These are phyloP conservation scores for Dufourea novaeangliae DNA, from an alignment of 1,140 invertebrate genomes.

Conservation along the genomic window DNA sequence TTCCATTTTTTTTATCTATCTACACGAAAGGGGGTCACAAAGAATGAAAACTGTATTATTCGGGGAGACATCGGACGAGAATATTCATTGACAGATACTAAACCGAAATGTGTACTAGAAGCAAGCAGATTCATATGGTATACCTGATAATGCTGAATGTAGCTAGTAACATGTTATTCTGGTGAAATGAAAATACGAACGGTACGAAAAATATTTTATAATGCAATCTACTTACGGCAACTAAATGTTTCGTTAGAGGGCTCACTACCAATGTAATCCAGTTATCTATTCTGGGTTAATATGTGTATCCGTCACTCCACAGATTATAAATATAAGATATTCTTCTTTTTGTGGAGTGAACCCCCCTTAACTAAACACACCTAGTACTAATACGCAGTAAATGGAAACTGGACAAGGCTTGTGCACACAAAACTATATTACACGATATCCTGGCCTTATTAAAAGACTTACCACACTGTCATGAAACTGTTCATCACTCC, in stretches of 20 bases:
- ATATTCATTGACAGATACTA: not conserved
- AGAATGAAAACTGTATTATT: not conserved
- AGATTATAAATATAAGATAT: not conserved
- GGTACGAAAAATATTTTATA: not conserved
- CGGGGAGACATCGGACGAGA: not conserved
- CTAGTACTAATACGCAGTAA: slow-evolving; percentile 34
- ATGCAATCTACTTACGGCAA: slow-evolving; percentile 34
- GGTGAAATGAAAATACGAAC: not conserved
- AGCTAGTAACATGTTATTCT: not conserved
- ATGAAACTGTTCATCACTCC: slow-evolving; percentile 94
- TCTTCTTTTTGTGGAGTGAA: slow-evolving; percentile 11
- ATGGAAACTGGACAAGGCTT: slow-evolving; percentile 76
- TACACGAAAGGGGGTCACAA: slow-evolving; percentile 10
- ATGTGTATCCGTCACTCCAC: not conserved
- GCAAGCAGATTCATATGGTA: slow-evolving; percentile 11
- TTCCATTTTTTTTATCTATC: slow-evolving; percentile 17
- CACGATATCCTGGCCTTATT: slow-evolving; percentile 74
- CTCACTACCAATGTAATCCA: slow-evolving; percentile 14
- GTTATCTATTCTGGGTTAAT: not conserved
- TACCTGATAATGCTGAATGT: not conserved
- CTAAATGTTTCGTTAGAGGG: slow-evolving; percentile 31
- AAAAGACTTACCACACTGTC: slow-evolving; percentile 91
- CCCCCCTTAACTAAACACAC: slow-evolving; percentile 30
- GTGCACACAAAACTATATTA: slow-evolving; percentile 82
- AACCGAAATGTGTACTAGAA: slow-evolving; percentile 19